phyloP scores from a whole-genome alignment of 64 coral and sea anemone species.

The Porites australiensis region DNA sequence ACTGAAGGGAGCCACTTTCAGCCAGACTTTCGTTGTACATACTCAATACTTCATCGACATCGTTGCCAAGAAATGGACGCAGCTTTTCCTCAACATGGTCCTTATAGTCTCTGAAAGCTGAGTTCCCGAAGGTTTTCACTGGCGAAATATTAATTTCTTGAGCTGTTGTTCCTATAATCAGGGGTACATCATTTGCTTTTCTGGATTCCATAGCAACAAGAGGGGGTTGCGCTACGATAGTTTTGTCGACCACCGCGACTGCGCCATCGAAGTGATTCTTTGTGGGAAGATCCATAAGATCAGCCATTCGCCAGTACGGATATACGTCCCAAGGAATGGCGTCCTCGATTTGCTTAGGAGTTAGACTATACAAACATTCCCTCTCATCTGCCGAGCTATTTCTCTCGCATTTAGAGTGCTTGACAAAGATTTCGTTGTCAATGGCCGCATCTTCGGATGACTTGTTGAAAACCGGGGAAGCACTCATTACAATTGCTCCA shows the following conservation, averaged over 20 bases:
- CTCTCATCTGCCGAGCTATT: background rate
- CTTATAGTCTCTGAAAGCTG: background rate
- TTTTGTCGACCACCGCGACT: conserved; percentile 81
- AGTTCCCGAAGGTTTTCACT: conserved; percentile 39
- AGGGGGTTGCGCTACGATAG: conserved; percentile 62
- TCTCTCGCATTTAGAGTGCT: conserved; percentile 21
- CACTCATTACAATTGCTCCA: conserved; percentile 54
- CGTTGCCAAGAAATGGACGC: conserved; percentile 51
- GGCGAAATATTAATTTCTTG: conserved; percentile 65
- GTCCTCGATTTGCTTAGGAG: conserved; percentile 16
- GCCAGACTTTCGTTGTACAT: conserved; percentile 51
- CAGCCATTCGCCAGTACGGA: conserved; percentile 67
- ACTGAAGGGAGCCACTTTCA: conserved; percentile 24
- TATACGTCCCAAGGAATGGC: conserved; percentile 90
- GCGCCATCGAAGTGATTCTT: conserved; percentile 57
- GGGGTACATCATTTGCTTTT: conserved; percentile 76
- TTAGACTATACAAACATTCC: conserved; percentile 52
- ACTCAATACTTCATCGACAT: background rate
- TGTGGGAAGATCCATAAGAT: conserved; percentile 64
- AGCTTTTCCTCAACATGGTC: conserved; percentile 50
- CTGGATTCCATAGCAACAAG: conserved; percentile 67
- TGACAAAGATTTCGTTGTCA: conserved; percentile 77
- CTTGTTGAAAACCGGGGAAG: conserved; percentile 53
- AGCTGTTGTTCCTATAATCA: conserved; percentile 81
- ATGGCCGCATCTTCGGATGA: conserved; percentile 65